Percentiles rank a stretch among this genome's conserved stretches.
phyloP scores from a whole-genome alignment of 2,888 invertebrate species.

The Atethmia centrago region DNA sequence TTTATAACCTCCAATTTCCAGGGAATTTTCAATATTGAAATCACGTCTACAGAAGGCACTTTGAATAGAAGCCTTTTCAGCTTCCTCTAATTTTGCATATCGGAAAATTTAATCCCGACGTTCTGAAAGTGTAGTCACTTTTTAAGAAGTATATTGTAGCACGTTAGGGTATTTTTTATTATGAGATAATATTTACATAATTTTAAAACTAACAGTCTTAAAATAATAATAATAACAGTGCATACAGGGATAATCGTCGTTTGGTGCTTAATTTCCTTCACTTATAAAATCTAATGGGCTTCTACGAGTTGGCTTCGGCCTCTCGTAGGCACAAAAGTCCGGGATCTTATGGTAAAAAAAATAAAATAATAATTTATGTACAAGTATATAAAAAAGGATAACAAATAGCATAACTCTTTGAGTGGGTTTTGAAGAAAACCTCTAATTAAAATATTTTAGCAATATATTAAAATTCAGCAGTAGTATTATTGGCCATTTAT shows the following conservation, averaged over 20 bases:
- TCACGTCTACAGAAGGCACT: constrained; percentile 19
- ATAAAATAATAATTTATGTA: too few relatives aligned
- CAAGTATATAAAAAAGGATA: too few relatives aligned
- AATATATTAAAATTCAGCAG: background rate
- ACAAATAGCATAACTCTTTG: background rate
- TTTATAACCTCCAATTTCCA: background rate
- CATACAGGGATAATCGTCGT: background rate
- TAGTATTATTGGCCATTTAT: background rate
- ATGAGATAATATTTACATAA: background rate
- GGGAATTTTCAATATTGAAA: constrained; percentile 22
- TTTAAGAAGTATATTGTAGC: background rate
- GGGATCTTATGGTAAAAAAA: too few relatives aligned
- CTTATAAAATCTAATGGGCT: background rate
- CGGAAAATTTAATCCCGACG: background rate
- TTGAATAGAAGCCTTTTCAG: constrained; percentile 4
- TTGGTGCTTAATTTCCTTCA: background rate
- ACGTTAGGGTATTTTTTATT: background rate
- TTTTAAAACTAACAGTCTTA: background rate
- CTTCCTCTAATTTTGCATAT: constrained; percentile 21
- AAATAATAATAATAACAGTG: background rate
- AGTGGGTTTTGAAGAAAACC: background rate
- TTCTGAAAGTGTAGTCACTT: background rate
- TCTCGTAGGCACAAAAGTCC: background rate
- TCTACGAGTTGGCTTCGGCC: background rate
- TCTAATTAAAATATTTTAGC: background rate